Conservation (phyloP, 2,797 vertebrate genomes). For the Dromococcyx pavoninus region DNA sequence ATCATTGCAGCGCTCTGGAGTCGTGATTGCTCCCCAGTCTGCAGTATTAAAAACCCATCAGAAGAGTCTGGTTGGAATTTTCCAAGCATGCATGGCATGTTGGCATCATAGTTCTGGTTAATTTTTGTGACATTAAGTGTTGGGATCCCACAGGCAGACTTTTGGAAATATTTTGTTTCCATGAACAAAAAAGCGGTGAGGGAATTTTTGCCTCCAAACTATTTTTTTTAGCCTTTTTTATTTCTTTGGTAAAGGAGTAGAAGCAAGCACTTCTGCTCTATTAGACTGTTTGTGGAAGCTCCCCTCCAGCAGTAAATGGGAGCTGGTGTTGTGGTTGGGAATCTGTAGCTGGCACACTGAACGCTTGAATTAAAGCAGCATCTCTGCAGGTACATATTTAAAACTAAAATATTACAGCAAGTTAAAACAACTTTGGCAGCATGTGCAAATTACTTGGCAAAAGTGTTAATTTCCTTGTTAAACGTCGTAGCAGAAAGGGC, state of each 20-base stretch:
- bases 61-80: slow-evolving; percentile 43
- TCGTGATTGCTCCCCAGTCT: not conserved
- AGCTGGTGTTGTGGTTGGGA: slow-evolving; percentile 12
- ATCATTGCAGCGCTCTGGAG: slow-evolving; percentile 17
- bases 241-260: not conserved
- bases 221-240: not conserved
- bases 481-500: slow-evolving; percentile 55
- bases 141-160: not conserved
- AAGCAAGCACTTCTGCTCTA: not conserved
- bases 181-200: not conserved
- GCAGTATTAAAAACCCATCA: slow-evolving; percentile 37
- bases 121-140: not conserved
- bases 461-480: slow-evolving; percentile 71
- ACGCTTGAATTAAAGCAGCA: not conserved
- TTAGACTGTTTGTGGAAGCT: not conserved
- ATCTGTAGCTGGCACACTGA: not conserved
- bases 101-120: not conserved
- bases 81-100: not conserved
- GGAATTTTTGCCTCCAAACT: not conserved
- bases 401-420: slow-evolving; percentile 63
- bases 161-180: not conserved
- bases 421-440: slow-evolving; percentile 63
- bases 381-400: slow-evolving; percentile 63
- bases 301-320: not conserved
- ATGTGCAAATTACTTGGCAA: slow-evolving; percentile 66